These are phyloP conservation scores for Corvus hawaiiensis DNA, from an alignment of 2,113 vertebrate species.

Conservation along the genomic window DNA sequence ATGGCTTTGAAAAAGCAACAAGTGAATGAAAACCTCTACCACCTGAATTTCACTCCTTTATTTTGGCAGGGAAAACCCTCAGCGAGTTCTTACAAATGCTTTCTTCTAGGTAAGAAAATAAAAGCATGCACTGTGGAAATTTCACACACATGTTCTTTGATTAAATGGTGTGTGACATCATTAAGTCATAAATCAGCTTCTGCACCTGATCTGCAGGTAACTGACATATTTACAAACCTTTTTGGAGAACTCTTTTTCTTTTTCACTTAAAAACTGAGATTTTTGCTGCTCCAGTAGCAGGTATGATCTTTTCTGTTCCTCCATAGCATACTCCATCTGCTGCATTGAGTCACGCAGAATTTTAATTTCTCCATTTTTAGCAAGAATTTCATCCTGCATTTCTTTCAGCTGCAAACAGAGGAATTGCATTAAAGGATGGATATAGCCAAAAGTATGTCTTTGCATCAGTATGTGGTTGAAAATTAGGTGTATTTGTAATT, in stretches of 20 bases:
- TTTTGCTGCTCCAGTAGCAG: slow-evolving; percentile 77
- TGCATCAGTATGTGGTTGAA: neutral
- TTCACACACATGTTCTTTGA: neutral
- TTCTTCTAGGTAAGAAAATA: neutral
- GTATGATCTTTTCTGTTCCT: slow-evolving; percentile 81
- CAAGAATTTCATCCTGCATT: slow-evolving; percentile 84
- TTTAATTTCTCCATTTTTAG: slow-evolving; percentile 93
- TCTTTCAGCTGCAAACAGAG: slow-evolving; percentile 81
- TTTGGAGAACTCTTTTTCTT: slow-evolving; percentile 86
- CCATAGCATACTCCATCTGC: slow-evolving; percentile 77
- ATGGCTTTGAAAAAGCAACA: neutral
- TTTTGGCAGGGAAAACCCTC: neutral
- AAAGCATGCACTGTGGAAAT: neutral
- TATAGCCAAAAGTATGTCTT: neutral
- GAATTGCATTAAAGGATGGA: neutral
- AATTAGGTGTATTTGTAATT: neutral
- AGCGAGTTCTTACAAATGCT: neutral
- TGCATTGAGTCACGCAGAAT: slow-evolving; percentile 88
- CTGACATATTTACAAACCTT: slow-evolving; percentile 73
- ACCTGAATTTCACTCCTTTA: neutral
- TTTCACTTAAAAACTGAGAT: slow-evolving; percentile 75
- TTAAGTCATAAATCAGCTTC: neutral
- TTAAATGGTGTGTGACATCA: neutral
- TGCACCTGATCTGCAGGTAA: neutral
- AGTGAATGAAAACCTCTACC: neutral